Evolutionary conservation across 2,113 vertebrate genomes (phyloP), one percentile per base, ranked within the genome.

Genomic region (Lates calcarifer): DNA sequence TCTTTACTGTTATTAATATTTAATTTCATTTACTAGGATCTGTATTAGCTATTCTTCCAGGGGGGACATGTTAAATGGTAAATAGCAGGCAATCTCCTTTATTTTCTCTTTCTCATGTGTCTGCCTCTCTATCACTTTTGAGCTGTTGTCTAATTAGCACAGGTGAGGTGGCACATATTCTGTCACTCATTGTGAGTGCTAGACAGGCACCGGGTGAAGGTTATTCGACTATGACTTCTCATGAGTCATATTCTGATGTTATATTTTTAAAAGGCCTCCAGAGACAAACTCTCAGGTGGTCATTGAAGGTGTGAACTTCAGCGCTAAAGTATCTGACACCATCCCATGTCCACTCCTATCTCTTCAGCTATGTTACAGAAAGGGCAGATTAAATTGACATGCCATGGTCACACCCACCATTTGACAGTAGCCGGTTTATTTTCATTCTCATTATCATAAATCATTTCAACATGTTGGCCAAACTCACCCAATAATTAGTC

Each of bases 401-500:
- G 28, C 43, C 55, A 28, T 29, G 81, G 55, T 85, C 79, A 47
- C 63, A 79, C 61, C 64, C 24, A 29, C 43, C 60, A 55, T 82
- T 83, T 78, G 74, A 88, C 69, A 66, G 73, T 63, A 51, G 62
- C 66, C 29, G 58, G 39, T 83, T 88, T 84, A 87, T 87, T 80
- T 67, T 75, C 75, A 43, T 79, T 56, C 80, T 86, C 84, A 84
- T 88, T 89, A 88, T 81, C 84, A 87, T 90, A 89, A 90, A 93
- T 91, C 87, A 85, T 86, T 86, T 62, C 22, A 86, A 89, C 58
- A 79, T 60, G 70, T 74, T 85, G 74, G 86, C 85, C 41, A 71
- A 91, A 88, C 80, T 78, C 81, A 41, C 62, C 79, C 79, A 75
- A 79, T 93, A 93, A 93, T 94, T 93, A 93, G 85, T 88, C 77